Percentiles rank a stretch among this genome's conserved stretches.
Evolutionary conservation across 2,797 vertebrate species (phyloP).

Genomic region (Anguilla pacifica): DNA sequence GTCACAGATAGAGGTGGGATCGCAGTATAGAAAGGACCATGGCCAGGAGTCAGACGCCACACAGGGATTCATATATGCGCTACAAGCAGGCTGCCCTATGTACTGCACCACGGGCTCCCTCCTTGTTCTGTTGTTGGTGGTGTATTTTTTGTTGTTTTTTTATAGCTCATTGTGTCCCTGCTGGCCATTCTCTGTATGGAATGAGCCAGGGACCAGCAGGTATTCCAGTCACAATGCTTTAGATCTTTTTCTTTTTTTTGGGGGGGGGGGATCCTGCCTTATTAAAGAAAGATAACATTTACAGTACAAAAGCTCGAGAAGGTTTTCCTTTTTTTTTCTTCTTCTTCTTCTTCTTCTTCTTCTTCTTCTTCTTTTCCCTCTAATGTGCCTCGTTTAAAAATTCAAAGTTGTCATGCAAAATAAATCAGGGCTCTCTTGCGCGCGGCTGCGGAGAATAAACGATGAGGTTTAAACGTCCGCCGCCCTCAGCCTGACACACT

Average conservation of each 20-base stretch:
- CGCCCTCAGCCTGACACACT: slow-evolving; percentile 72
- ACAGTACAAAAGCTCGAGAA: slow-evolving; percentile 62
- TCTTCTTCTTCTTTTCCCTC: slow-evolving; percentile 63
- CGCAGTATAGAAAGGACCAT: too few species aligned
- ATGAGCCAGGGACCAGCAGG: neutral
- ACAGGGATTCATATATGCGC: neutral
- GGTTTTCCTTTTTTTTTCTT: slow-evolving; percentile 60
- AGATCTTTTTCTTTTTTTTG: neutral
- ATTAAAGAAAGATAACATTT: slow-evolving; percentile 68
- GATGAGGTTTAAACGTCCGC: slow-evolving; percentile 77
- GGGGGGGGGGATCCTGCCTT: slow-evolving; percentile 20
- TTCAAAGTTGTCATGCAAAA: slow-evolving; percentile 82
- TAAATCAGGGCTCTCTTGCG: slow-evolving; percentile 74
- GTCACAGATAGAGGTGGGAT: too few species aligned
- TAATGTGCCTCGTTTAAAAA: slow-evolving; percentile 77
- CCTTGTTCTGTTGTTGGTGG: neutral
- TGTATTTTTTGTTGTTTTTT: neutral
- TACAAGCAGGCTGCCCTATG: neutral
- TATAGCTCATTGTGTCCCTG: neutral
- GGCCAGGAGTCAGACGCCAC: too few species aligned
- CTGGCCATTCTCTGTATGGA: slow-evolving; percentile 6
- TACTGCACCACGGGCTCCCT: neutral
- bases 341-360: slow-evolving; percentile 56
- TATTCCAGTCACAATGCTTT: neutral
- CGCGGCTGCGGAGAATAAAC: slow-evolving; percentile 65